phyloP scores from a whole-genome alignment of 2,113 vertebrate species.

The Cavia aperea region DNA sequence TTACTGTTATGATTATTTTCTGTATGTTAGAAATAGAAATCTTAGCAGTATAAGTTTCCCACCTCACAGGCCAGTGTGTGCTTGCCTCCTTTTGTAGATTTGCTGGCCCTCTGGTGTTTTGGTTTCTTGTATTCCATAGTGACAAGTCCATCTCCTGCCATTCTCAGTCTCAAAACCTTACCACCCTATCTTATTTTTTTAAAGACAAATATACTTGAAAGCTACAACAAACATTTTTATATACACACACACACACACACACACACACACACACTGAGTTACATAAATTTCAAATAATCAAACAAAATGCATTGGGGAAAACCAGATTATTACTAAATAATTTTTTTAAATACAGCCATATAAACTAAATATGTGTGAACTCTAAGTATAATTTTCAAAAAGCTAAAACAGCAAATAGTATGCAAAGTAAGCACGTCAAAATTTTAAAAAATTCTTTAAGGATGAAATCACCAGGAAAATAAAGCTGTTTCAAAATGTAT shows the following conservation, averaged over 20 bases:
- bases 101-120: conserved; percentile 6
- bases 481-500: neutral
- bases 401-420: neutral
- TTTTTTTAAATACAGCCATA: neutral
- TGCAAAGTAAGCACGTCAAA: neutral
- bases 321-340: neutral
- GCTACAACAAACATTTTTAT: neutral
- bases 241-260: neutral
- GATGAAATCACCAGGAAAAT: neutral
- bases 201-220: neutral
- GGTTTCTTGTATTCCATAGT: neutral
- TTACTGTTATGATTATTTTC: neutral
- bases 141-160: conserved; percentile 2
- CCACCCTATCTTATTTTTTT: neutral
- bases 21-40: neutral
- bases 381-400: conserved; percentile 21
- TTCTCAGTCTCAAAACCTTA: neutral
- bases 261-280: neutral
- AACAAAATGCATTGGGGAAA: neutral
- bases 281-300: neutral
- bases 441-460: neutral
- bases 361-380: neutral
- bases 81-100: neutral
- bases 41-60: neutral
- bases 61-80: rapidly evolving